Base-by-base conservation (phyloP, 1,140 invertebrate genomes). In the Stegodyphus dumicola region DNA sequence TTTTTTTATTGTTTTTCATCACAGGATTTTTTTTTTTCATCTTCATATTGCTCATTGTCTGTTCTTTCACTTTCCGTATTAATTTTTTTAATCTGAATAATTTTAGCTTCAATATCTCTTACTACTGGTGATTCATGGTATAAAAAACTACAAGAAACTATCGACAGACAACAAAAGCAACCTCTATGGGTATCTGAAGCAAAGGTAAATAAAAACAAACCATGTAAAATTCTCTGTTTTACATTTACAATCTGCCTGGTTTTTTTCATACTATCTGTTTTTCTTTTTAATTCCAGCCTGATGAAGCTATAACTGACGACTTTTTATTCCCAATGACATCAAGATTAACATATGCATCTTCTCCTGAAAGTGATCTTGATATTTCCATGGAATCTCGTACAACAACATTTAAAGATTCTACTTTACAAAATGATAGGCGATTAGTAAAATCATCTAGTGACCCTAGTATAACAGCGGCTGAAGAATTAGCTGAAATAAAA, bases 291-390 rank as follows among this genome's bases (percentile, higher is more conserved):
- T 77, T 87, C 6, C 18, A 87, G 90, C 92, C 92, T 5, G 90
- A 91, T n/a, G 92, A 92, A 84, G 89, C 90, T 53, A 91, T 92
- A 49, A 91, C 92, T 65, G 93, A 93, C 87, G 97, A 99, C 93
- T 97, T 99, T 94, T 94, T 99, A 90, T 99, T 99, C 93, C 97
- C 97, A 89, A 98, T 98, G 96, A 96, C 96, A 87, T 96, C 95
- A 91, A 94, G 97, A 89, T 92, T 98, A 88, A 98, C 96, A 89
- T 98, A 98, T 92, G 97, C 96, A 87, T 97, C 96, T 89, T 97
- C 96, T 89, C 96, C 96, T 88, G 97, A 98, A 92, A 97, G 95
- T 90, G 97, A 99, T 91, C 92, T 96, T 89, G 97, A 98, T 92
- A 92, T 96, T 88, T 95, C 94, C 90, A 94, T 95, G 84, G 90